Evolutionary conservation across 1,140 invertebrate species (phyloP), one percentile per base, ranked within the genome.

Genomic region (Papilio machaon): DNA sequence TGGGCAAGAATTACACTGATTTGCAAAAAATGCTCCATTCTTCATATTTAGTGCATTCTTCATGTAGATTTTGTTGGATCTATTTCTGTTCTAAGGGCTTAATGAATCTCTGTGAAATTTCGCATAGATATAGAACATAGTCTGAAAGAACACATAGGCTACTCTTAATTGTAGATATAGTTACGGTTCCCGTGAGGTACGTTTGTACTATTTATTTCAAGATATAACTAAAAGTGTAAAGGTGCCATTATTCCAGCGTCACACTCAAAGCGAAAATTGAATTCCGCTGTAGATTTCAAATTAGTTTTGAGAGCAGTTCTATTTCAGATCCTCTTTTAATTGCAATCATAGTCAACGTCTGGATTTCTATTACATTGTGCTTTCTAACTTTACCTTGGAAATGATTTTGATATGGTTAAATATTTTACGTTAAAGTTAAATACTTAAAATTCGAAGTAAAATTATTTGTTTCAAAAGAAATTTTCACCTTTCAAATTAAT

Each of bases 261-360:
- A 64, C 17, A 43, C 38, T 79, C 38, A 30, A 64, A 67, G 77
- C 17, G 54, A 79, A 79, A 70, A 79, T 64, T 46, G 54, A 64
- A 64, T 79, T 79, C 77, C 77, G 77, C 10, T 67, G 38, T 43
- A 79, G 77, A 64, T 64, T 79, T 79, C 38, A 79, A 79, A 79
- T 79, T 79, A 79, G 77, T 67, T 67, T 43, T 43, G 17, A 64
- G 58, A 79, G 13, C 17, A 23, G 54, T 79, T 79, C 38, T 43
- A 79, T 79, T 79, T 64, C 43, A 79, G n/a, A 43, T 6, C 46
- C 43, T 46, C 58, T 46, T 52, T 47, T 79, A 79, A 79, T 79
- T 79, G 77, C 77, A 64, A 43, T 79, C 30, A 46, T 46, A 52
- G 35, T 47, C 9, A 47, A 43, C 77, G 46, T 79, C 35, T 35